phyloP scores from a whole-genome alignment of 2,113 vertebrate species.

The Tetrax tetrax region DNA sequence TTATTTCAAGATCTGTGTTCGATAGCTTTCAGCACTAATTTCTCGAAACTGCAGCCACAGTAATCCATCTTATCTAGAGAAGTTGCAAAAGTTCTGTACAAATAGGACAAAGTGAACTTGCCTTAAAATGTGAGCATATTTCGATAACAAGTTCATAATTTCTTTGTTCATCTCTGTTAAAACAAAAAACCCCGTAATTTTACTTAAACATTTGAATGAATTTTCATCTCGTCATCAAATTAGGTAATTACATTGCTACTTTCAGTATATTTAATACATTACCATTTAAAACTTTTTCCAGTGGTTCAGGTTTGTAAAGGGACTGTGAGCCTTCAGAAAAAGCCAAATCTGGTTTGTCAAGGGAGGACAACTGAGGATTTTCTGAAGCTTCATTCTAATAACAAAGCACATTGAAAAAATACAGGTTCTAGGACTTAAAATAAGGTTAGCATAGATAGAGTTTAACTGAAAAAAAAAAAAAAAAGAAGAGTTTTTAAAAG shows the following conservation, averaged over 20 bases:
- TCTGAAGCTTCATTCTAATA: constrained; percentile 67
- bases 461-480: not conserved
- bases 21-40: not conserved
- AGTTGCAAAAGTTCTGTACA: not conserved
- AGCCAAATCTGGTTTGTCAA: constrained; percentile 54
- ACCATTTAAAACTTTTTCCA: constrained; percentile 74
- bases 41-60: not conserved
- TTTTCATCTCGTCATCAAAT: not conserved
- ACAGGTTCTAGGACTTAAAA: not conserved
- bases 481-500: not conserved
- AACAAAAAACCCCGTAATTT: constrained; percentile 1
- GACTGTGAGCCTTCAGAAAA: constrained; percentile 15
- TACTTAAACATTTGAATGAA: not conserved
- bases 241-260: not conserved
- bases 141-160: constrained; percentile 68
- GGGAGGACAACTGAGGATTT: constrained; percentile 37
- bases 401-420: not conserved
- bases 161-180: constrained; percentile 75
- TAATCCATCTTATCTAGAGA: not conserved
- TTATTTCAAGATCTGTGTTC: not conserved
- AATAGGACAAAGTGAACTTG: constrained; percentile 44
- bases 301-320: constrained; percentile 49
- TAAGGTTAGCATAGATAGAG: not conserved
- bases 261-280: constrained; percentile 31
- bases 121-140: constrained; percentile 77